Conservation (phyloP, 1,140 invertebrate species). For the Holotrichia oblita region DNA sequence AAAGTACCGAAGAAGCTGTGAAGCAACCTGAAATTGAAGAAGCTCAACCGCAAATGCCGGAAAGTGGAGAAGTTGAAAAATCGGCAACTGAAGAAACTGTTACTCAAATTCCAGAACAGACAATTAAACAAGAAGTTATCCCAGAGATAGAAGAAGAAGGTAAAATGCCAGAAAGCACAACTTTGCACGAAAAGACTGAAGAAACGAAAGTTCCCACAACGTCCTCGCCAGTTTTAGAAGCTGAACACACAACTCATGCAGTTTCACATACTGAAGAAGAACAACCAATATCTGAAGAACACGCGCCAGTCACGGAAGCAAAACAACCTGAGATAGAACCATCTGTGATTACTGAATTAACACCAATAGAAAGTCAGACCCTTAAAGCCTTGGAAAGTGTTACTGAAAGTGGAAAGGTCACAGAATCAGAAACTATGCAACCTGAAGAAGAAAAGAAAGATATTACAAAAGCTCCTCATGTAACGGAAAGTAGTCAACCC, state of each 20-base stretch:
- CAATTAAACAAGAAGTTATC: slow-evolving; percentile 27
- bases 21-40: slow-evolving; percentile 26
- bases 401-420: neutral
- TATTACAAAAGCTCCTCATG: neutral
- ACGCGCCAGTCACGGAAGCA: neutral
- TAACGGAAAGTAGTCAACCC: neutral
- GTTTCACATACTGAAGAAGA: neutral
- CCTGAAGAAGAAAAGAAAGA: neutral
- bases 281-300: too few relatives aligned
- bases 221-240: slow-evolving; percentile 40
- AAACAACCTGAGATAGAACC: slow-evolving; percentile 21
- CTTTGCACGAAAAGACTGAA: slow-evolving; percentile 42
- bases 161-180: neutral
- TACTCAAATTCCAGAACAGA: slow-evolving; percentile 41
- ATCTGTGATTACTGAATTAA: neutral
- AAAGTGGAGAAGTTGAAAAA: slow-evolving; percentile 45
- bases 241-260: neutral
- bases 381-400: neutral
- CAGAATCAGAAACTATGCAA: neutral
- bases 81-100: slow-evolving; percentile 41
- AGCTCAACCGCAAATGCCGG: slow-evolving; percentile 39
- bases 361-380: neutral
- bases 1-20: neutral
- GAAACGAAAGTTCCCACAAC: slow-evolving; percentile 33
- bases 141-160: neutral